A percentile compares a stretch with the other conserved stretches of the same genome.
Evolutionary conservation across 2,113 vertebrate genomes (phyloP).

Genomic region (Salvelinus alpinus): DNA sequence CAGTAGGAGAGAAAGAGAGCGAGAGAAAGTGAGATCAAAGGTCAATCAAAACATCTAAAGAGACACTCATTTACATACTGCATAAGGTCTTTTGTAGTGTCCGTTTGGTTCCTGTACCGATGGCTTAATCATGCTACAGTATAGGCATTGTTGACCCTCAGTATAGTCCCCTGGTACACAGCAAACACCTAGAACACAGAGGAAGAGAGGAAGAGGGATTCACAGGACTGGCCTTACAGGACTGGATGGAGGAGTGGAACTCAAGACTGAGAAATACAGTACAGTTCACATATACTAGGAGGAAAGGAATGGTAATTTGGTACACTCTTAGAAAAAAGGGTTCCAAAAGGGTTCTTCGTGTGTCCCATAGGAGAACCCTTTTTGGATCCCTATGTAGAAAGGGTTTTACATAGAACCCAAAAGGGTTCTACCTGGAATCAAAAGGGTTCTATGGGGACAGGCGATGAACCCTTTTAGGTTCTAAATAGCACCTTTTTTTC

Average conservation of each 20-base stretch:
- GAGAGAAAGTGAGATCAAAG: slow-evolving; percentile 5
- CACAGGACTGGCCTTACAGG: background rate
- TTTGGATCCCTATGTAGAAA: too few relatives aligned
- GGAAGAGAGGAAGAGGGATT: background rate
- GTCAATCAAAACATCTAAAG: background rate
- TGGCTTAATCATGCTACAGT: slow-evolving; percentile 32
- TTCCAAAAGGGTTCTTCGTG: too few relatives aligned
- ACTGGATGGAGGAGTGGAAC: background rate
- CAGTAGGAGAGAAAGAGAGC: background rate
- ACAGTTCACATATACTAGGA: too few relatives aligned
- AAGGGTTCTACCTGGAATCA: too few relatives aligned
- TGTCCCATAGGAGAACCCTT: too few relatives aligned
- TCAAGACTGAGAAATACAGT: too few relatives aligned
- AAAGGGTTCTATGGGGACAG: too few relatives aligned
- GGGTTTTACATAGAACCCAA: too few relatives aligned
- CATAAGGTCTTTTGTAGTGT: slow-evolving; percentile 30
- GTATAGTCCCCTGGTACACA: background rate
- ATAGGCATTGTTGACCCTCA: slow-evolving; percentile 16
- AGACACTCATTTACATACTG: slow-evolving; percentile 27
- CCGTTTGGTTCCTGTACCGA: slow-evolving; percentile 35
- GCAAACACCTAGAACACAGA: background rate
- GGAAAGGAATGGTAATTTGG: too few relatives aligned
- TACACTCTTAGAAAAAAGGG: too few relatives aligned
- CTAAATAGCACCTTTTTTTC: too few relatives aligned
- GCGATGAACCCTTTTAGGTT: too few relatives aligned